A percentile compares a stretch with the other conserved stretches of the same genome.
phyloP scores from a whole-genome alignment of 2,888 invertebrate species.

The Euproctis similis region DNA sequence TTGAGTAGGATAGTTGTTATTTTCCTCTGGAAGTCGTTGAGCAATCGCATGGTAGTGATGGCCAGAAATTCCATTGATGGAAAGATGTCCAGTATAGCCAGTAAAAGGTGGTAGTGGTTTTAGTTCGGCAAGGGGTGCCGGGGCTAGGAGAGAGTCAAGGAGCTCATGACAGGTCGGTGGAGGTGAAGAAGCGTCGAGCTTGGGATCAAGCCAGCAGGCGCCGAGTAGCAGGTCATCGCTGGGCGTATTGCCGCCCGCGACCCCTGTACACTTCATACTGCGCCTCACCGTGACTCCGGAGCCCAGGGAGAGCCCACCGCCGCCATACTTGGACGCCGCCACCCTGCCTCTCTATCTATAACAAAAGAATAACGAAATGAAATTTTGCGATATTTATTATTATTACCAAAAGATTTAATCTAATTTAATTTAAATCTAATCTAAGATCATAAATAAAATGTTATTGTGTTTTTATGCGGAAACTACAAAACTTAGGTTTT shows the following conservation, averaged over 20 bases:
- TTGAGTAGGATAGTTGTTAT: constrained; percentile 80
- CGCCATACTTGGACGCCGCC: constrained; percentile 73
- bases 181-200: constrained; percentile 62
- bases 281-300: constrained; percentile 63
- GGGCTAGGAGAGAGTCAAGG: constrained; percentile 80
- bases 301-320: constrained; percentile 64
- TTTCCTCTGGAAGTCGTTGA: constrained; percentile 83
- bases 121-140: constrained; percentile 84
- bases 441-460: no score
- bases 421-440: no score
- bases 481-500: no score
- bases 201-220: constrained; percentile 82
- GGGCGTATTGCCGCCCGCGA: constrained; percentile 59
- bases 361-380: no score
- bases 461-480: no score
- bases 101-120: constrained; percentile 90
- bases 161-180: constrained; percentile 77
- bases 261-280: constrained; percentile 78
- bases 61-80: constrained; percentile 91
- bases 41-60: constrained; percentile 92
- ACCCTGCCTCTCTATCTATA: constrained; percentile 65
- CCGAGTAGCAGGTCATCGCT: constrained; percentile 84
- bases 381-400: no score
- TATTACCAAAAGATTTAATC: no score
- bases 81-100: constrained; percentile 88